Conservation (phyloP, 2,888 invertebrate species). For the Lacanobia wlatinum region DNA sequence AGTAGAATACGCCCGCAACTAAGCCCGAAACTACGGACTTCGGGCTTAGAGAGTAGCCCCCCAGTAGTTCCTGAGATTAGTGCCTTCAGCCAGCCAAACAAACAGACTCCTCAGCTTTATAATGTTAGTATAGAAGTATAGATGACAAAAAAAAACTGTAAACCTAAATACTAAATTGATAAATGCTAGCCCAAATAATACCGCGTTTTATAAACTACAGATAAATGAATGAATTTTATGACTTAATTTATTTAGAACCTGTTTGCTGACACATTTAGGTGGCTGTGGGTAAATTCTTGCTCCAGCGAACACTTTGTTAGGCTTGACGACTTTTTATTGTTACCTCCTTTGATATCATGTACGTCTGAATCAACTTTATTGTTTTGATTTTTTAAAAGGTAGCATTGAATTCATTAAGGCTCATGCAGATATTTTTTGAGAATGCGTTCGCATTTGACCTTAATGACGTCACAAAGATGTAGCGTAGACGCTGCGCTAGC, state of each 20-base stretch:
- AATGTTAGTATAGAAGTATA: too few relatives aligned
- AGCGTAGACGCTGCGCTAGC: not conserved
- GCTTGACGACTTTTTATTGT: conserved; percentile 43
- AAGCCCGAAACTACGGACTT: too few relatives aligned
- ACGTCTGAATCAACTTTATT: conserved; percentile 54
- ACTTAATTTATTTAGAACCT: conserved; percentile 58
- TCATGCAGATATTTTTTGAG: too few relatives aligned
- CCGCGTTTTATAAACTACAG: conserved; percentile 12
- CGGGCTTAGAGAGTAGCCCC: too few relatives aligned
- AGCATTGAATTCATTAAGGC: not conserved
- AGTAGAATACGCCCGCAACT: too few relatives aligned
- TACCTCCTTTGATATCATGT: conserved; percentile 40
- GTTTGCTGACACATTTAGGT: conserved; percentile 57
- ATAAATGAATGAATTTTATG: conserved; percentile 63
- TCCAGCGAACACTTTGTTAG: conserved; percentile 55
- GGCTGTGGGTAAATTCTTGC: conserved; percentile 58
- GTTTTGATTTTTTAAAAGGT: conserved; percentile 15
- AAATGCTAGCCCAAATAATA: conserved; percentile 4
- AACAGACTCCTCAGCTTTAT: too few relatives aligned
- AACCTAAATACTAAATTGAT: not conserved
- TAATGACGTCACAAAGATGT: not conserved
- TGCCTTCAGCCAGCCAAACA: too few relatives aligned
- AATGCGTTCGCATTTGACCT: not conserved
- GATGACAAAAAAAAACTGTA: not conserved
- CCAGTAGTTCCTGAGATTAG: too few relatives aligned